Conservation (phyloP, 2,113 vertebrate genomes). For the Ariopsis seemanni region DNA sequence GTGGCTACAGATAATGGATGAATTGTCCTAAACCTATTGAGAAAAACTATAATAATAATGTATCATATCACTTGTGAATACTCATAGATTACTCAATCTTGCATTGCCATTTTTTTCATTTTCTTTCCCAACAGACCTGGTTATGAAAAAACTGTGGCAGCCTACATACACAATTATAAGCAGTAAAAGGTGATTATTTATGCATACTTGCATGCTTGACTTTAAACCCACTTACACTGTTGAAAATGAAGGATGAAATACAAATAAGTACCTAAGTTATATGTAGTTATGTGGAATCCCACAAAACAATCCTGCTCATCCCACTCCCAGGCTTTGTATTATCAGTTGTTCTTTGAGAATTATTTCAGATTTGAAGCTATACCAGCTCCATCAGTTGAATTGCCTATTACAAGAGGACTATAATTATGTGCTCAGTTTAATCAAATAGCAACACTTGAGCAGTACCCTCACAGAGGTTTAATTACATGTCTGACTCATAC, state of each 20-base stretch:
- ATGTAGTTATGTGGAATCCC: neutral
- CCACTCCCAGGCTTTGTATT: slow-evolving; percentile 33
- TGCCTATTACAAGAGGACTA: slow-evolving; percentile 36
- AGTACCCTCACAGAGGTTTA: slow-evolving; percentile 20
- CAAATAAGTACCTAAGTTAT: neutral
- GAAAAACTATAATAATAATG: neutral
- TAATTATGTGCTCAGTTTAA: slow-evolving; percentile 46
- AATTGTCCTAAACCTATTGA: slow-evolving; percentile 10
- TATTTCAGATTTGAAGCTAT: slow-evolving; percentile 40
- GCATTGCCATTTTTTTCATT: slow-evolving; percentile 1
- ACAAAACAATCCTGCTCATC: slow-evolving; percentile 3
- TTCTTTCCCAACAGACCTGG: neutral
- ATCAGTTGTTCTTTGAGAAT: slow-evolving; percentile 37
- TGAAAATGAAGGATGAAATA: slow-evolving; percentile 17
- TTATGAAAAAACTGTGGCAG: neutral
- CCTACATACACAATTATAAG: neutral
- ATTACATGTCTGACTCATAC: slow-evolving; percentile 39
- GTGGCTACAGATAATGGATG: too few relatives aligned
- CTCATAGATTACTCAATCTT: neutral
- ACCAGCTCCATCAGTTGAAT: slow-evolving; percentile 43
- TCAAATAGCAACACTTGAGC: slow-evolving; percentile 43
- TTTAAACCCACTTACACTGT: neutral
- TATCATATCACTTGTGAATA: neutral
- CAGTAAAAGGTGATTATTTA: neutral
- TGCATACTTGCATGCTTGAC: neutral